Percentiles rank a stretch among this genome's conserved stretches.
Conservation (phyloP, 1,140 invertebrate species). For the Penaeus japonicus region DNA sequence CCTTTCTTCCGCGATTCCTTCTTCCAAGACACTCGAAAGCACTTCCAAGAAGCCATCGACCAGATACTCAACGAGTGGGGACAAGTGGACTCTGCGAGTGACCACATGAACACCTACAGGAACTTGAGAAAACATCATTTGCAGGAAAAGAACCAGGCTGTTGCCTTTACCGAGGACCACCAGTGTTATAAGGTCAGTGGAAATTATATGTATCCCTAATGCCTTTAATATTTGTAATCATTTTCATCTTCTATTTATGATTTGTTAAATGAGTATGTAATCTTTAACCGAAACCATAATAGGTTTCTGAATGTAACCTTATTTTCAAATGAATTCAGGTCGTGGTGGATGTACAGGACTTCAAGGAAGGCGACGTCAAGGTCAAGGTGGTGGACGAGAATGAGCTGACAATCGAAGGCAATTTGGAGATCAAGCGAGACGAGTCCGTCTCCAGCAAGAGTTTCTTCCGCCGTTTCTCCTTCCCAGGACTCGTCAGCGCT, state of each 20-base stretch:
- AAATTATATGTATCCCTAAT: neutral
- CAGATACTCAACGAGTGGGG: neutral
- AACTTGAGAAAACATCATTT: neutral
- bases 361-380: constrained; percentile 21
- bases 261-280: too few species aligned
- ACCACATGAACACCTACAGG: constrained; percentile 26
- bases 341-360: constrained; percentile 43
- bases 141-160: constrained; percentile 3
- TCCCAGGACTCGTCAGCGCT: constrained; percentile 13
- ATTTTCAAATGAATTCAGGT: neutral
- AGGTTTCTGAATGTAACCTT: too few species aligned
- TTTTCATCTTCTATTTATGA: too few species aligned
- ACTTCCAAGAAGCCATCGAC: constrained; percentile 14
- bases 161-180: neutral
- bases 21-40: constrained; percentile 16
- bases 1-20: constrained; percentile 32
- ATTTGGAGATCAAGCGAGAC: constrained; percentile 1
- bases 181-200: constrained; percentile 16
- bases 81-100: neutral
- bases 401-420: constrained; percentile 27
- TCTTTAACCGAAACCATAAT: too few species aligned
- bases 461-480: constrained; percentile 23
- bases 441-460: neutral
- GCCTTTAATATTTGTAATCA: too few species aligned
- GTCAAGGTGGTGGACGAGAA: constrained; percentile 24